phyloP scores from a whole-genome alignment of 2,888 invertebrate species.

The Zhengitettix transpicula region DNA sequence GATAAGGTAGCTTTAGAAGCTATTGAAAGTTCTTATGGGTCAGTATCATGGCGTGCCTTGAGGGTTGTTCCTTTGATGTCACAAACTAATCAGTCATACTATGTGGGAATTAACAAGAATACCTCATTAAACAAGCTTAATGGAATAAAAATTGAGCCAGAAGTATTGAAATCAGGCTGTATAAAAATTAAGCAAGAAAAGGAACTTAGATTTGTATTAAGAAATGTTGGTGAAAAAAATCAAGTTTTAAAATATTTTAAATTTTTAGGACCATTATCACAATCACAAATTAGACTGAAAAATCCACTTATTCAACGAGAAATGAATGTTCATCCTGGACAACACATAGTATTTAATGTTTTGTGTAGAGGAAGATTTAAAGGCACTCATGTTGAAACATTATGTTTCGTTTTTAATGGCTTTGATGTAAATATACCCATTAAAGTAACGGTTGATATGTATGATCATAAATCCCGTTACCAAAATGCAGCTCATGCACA shows the following conservation, averaged over 20 bases:
- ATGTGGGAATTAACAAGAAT: not conserved
- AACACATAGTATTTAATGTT: not conserved
- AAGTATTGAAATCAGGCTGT: not conserved
- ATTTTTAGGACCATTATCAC: not conserved
- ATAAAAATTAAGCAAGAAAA: not conserved
- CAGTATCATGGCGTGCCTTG: not conserved
- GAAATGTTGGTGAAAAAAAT: not conserved
- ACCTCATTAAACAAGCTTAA: not conserved
- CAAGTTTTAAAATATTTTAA: not conserved
- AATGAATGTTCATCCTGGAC: not conserved
- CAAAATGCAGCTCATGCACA: not conserved
- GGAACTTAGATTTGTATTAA: not conserved
- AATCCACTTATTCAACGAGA: not conserved
- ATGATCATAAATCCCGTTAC: not conserved
- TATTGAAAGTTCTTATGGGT: slow-evolving; percentile 25
- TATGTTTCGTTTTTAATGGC: not conserved
- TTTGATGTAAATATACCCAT: not conserved
- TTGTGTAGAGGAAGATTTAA: not conserved
- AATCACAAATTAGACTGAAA: not conserved
- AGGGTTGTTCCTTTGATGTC: not conserved
- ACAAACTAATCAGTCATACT: no score
- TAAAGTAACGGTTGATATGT: not conserved
- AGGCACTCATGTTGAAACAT: not conserved
- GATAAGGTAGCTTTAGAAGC: slow-evolving; percentile 44
- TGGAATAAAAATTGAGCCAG: not conserved